Conservation (phyloP, 2,113 vertebrate genomes). For the Dicaeum eximium region DNA sequence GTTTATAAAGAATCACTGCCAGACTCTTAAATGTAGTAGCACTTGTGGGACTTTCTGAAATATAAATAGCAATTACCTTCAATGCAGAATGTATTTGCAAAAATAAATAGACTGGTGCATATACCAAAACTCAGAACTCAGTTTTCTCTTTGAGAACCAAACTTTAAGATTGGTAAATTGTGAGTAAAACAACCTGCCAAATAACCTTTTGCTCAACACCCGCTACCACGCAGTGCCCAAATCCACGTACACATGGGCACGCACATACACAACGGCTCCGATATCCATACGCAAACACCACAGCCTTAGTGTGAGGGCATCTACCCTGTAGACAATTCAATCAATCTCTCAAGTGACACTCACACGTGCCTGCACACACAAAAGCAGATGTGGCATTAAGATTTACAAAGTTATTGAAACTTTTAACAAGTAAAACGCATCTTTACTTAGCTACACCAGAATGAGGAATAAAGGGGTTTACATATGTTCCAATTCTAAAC, state of each 20-base stretch:
- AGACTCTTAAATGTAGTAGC: conserved; percentile 40
- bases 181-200: background rate
- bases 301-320: conserved; percentile 50
- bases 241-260: rapidly evolving
- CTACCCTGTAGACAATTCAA: conserved; percentile 72
- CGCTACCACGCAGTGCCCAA: background rate
- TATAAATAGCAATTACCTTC: conserved; percentile 49
- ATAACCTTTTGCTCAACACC: background rate
- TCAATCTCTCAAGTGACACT: conserved; percentile 89
- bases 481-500: conserved; percentile 99
- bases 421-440: conserved; percentile 98
- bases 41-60: conserved; percentile 35
- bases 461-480: conserved; percentile 97
- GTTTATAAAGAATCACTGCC: conserved; percentile 54
- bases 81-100: background rate
- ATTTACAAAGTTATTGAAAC: conserved; percentile 99
- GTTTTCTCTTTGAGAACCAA: background rate
- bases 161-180: background rate
- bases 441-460: conserved; percentile 91
- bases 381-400: conserved; percentile 98
- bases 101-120: background rate
- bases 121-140: background rate
- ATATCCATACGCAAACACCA: background rate
- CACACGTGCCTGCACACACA: conserved; percentile 81
- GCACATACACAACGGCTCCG: background rate